Evolutionary conservation across 2,888 invertebrate genomes (phyloP).

Genomic region (Diaperis boleti): DNA sequence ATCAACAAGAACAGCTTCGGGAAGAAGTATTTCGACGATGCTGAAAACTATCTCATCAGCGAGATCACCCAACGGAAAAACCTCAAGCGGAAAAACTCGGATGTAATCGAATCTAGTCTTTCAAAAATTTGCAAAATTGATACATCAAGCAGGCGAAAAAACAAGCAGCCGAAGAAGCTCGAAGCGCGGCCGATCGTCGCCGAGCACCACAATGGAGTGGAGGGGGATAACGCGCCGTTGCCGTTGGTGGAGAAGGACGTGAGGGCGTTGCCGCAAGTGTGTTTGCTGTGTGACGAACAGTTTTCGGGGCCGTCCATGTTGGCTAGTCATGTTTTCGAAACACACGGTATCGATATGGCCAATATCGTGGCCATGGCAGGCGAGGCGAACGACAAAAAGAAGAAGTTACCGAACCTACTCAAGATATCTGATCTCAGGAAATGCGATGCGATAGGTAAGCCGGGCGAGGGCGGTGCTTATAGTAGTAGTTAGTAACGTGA

Average conservation of each 20-base stretch:
- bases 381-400: constrained; percentile 56
- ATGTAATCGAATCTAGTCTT: constrained; percentile 47
- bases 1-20: constrained; percentile 39
- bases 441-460: constrained; percentile 51
- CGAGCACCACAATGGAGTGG: not conserved
- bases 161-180: constrained; percentile 63
- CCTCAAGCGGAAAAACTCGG: constrained; percentile 55
- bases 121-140: constrained; percentile 60
- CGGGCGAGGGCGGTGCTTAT: not conserved
- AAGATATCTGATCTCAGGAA: constrained; percentile 63
- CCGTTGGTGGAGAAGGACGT: not conserved
- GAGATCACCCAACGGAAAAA: constrained; percentile 57
- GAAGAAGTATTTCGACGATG: constrained; percentile 55
- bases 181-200: constrained; percentile 31
- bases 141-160: constrained; percentile 62
- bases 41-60: constrained; percentile 58
- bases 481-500: too few species aligned
- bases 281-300: constrained; percentile 69
- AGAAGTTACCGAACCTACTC: constrained; percentile 62
- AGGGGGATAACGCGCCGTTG: not conserved
- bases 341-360: constrained; percentile 68
- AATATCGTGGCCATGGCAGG: constrained; percentile 54
- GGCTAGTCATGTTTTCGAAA: constrained; percentile 68
- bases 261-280: constrained; percentile 61
- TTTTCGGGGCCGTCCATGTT: constrained; percentile 66